Evolutionary conservation across 2,888 invertebrate genomes (phyloP), one percentile per base, ranked within the genome.

Genomic region (Sepioteuthis lessoniana): DNA sequence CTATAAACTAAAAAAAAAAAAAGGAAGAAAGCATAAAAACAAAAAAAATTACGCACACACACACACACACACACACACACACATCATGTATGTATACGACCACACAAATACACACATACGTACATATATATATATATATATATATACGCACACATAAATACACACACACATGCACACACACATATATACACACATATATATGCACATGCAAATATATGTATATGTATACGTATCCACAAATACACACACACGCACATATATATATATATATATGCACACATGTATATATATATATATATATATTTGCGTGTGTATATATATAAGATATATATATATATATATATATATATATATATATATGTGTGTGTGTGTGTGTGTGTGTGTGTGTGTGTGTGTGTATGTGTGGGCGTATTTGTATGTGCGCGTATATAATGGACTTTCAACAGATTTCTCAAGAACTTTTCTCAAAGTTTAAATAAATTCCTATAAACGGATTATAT

Each of bases 251-350:
- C n/a, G n/a, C n/a, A 90, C n/a, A 90, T 90, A 35, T 90, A 90
- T 90, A 90, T 90, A 35, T 90, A 90, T 90, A 90, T 90, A 90
- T 90, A 25, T 1, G 37, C 28, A 37, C 7, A 91, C 8, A 91
- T 37, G 35, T 37, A 35, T 91, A 91, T 13, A 37, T 13, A 35
- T 42, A 10, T 42, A 91, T 28, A 91, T 35, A 91, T 0, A 90
- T 90, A 90, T 90, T 28, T 90, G 31, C 31, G 31, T 90, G 31
- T 90, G 31, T 31, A n/a, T 90, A 90, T 31, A 90, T 90, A 90
- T 90, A 25, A n/a, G n/a, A n/a, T 90, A 90, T 90, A 90, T 90
- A 90, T 90, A 90, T 90, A 90, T 90, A 90, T 90, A 35, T 90
- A 90, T 90, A 90, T 90, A 35, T 90, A 90, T 90, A 90, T 90